Conservation (phyloP, 2,797 vertebrate genomes). For the Xenopus petersii region DNA sequence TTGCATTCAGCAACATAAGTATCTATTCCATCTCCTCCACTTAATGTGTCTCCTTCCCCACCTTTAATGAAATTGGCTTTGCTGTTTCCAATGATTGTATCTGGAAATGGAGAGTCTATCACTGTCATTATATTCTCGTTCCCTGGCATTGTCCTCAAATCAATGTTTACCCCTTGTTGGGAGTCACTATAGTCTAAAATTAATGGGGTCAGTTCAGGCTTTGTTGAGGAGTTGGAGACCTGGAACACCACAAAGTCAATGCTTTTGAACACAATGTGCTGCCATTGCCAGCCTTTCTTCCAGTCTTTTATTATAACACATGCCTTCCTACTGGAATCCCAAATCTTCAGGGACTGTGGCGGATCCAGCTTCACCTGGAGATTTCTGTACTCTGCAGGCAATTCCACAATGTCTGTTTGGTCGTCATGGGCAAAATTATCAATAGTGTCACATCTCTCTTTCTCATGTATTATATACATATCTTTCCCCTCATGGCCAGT, state of each 20-base stretch:
- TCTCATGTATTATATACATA: constrained; percentile 52
- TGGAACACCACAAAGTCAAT: constrained; percentile 54
- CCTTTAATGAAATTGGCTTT: constrained; percentile 8
- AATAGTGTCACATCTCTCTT: constrained; percentile 15
- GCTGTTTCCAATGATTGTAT: background rate
- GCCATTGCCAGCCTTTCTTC: constrained; percentile 24
- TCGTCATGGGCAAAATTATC: constrained; percentile 53
- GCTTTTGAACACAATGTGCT: constrained; percentile 47
- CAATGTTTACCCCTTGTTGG: background rate
- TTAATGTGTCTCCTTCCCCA: background rate
- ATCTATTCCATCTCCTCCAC: constrained; percentile 10
- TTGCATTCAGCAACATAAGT: constrained; percentile 11
- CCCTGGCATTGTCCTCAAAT: constrained; percentile 3
- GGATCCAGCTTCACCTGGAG: background rate
- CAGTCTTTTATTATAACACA: constrained; percentile 25
- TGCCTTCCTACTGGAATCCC: background rate
- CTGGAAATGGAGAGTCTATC: background rate
- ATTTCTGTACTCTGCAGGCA: constrained; percentile 46
- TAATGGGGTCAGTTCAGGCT: constrained; percentile 5
- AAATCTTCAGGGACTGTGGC: background rate
- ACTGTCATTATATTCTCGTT: constrained; percentile 19
- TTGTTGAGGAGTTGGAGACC: constrained; percentile 37
- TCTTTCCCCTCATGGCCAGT: constrained; percentile 56
- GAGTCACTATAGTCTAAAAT: constrained; percentile 18
- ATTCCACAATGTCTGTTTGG: constrained; percentile 50